Percentiles rank a stretch among this genome's conserved stretches.
phyloP scores from a whole-genome alignment of 2,888 invertebrate species.

The Agrochola litura region DNA sequence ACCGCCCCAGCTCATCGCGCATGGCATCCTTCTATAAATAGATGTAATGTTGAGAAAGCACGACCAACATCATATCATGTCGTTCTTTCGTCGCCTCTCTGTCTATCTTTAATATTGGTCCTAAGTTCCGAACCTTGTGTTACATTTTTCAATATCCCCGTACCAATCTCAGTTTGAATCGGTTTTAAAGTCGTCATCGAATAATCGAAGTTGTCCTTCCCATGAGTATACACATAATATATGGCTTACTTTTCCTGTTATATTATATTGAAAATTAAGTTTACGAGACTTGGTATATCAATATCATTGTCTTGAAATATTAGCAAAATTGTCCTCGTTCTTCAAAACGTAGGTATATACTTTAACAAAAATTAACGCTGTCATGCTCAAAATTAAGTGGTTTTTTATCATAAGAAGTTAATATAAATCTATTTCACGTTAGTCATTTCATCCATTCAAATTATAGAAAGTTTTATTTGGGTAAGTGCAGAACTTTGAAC shows the following conservation, averaged over 20 bases:
- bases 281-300: not conserved
- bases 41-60: conserved; percentile 83
- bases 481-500: conserved; percentile 23
- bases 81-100: conserved; percentile 52
- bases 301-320: conserved; percentile 6
- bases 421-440: conserved; percentile 13
- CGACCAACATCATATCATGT: conserved; percentile 63
- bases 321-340: conserved; percentile 11
- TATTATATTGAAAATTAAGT: conserved; percentile 10
- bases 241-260: conserved; percentile 25
- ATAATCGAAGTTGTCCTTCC: conserved; percentile 19
- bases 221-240: not conserved
- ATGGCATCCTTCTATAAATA: conserved; percentile 83
- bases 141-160: not conserved
- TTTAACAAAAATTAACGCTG: not conserved
- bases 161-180: conserved; percentile 3
- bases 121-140: conserved; percentile 5
- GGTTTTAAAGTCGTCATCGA: not conserved
- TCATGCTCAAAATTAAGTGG: not conserved
- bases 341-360: not conserved
- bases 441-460: conserved; percentile 32
- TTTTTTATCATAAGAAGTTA: not conserved
- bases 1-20: conserved; percentile 77
- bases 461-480: conserved; percentile 43
- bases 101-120: conserved; percentile 35